A percentile compares a stretch with the other conserved stretches of the same genome.
Evolutionary conservation across 2,113 vertebrate species (phyloP).

Genomic region (Leuciscus idus): DNA sequence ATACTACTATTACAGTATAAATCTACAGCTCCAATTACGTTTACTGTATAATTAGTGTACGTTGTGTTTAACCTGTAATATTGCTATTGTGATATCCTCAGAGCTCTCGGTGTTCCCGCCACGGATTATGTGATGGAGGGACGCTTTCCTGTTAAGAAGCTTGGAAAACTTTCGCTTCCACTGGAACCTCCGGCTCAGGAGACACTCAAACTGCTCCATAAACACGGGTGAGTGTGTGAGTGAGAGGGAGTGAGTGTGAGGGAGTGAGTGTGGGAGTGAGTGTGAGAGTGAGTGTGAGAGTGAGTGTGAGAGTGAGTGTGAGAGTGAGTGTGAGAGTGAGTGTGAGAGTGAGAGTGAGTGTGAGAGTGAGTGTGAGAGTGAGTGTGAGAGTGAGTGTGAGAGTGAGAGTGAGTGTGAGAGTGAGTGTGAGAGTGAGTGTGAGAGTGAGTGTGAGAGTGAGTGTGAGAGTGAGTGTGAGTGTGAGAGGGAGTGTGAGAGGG

Average conservation of each 20-base stretch:
- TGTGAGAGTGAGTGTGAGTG: background rate
- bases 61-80: background rate
- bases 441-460: conserved; percentile 46
- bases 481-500: background rate
- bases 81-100: conserved; percentile 41
- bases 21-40: background rate
- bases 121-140: conserved; percentile 86
- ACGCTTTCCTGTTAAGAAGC: conserved; percentile 76
- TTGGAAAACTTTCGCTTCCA: conserved; percentile 79
- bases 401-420: background rate
- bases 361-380: conserved; percentile 42
- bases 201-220: conserved; percentile 63
- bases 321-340: background rate
- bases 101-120: conserved; percentile 80
- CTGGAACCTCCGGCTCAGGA: conserved; percentile 80
- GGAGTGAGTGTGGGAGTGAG: background rate
- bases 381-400: background rate
- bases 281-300: background rate
- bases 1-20: too few relatives aligned
- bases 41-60: background rate
- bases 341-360: background rate
- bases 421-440: background rate
- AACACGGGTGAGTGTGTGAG: conserved; percentile 53
- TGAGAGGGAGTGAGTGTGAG: conserved; percentile 16
- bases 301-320: conserved; percentile 44